Evolutionary conservation across 2,113 vertebrate genomes (phyloP).

Genomic region (Brachypteracias leptosomus): DNA sequence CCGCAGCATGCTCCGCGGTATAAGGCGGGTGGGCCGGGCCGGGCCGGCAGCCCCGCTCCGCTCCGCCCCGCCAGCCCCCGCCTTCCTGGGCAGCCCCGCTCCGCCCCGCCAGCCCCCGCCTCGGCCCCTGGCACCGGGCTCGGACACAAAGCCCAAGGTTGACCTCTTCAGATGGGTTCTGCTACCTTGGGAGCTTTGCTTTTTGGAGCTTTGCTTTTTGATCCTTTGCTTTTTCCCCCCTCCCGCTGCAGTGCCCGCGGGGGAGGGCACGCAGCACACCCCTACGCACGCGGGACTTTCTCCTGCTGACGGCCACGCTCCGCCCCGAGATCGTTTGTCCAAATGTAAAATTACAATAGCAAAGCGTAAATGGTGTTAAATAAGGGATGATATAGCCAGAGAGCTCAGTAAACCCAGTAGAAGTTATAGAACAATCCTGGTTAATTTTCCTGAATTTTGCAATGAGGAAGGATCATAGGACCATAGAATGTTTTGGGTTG

Average conservation of each 20-base stretch:
- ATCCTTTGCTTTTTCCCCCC: too few relatives aligned
- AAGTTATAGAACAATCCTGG: accelerated
- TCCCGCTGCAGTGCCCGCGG: accelerated
- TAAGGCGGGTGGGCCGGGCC: neutral
- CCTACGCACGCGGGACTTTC: accelerated
- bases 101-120: too few relatives aligned
- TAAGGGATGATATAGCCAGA: accelerated
- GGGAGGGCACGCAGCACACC: neutral
- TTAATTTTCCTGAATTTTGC: neutral
- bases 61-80: neutral
- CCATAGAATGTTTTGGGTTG: too few relatives aligned
- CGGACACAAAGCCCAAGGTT: neutral
- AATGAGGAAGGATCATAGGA: neutral
- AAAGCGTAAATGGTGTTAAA: accelerated
- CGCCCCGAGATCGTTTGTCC: accelerated
- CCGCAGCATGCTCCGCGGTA: neutral
- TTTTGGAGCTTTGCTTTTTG: too few relatives aligned
- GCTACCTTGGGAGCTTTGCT: accelerated
- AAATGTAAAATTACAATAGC: accelerated
- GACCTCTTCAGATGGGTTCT: accelerated
- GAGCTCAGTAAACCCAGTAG: accelerated
- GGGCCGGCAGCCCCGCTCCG: neutral
- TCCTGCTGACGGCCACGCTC: accelerated
- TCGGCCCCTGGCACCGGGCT: too few relatives aligned
- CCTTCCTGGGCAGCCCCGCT: neutral